phyloP scores from a whole-genome alignment of 1,140 invertebrate genomes.

The Monomorium pharaonis region DNA sequence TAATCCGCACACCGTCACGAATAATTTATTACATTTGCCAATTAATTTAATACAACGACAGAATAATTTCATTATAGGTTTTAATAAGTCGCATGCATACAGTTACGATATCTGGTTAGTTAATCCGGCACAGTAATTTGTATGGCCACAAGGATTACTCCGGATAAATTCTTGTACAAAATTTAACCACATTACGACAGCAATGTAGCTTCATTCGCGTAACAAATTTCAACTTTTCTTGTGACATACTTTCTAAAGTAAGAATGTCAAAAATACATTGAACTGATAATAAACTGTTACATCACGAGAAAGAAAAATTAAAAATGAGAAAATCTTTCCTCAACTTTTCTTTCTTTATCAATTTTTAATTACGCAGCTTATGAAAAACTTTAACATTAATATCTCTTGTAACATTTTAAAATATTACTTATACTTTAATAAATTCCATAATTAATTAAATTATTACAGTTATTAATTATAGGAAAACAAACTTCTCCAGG shows the following conservation, averaged over 20 bases:
- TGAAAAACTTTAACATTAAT: background rate
- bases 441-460: background rate
- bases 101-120: background rate
- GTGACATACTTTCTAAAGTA: background rate
- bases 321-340: background rate
- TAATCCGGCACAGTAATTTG: background rate
- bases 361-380: background rate
- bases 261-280: background rate
- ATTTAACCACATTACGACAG: background rate
- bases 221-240: background rate
- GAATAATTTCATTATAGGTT: background rate
- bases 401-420: background rate
- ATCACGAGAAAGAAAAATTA: background rate
- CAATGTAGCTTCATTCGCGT: background rate
- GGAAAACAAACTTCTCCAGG: background rate
- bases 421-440: background rate
- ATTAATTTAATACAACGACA: background rate
- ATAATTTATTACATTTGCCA: constrained; percentile 1
- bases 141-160: background rate
- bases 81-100: background rate
- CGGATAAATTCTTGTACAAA: background rate
- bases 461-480: background rate
- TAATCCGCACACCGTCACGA: background rate
- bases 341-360: background rate
- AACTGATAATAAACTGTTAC: constrained; percentile 7